Evolutionary conservation across 2,888 invertebrate species (phyloP).

Genomic region (Octodonta nipae): DNA sequence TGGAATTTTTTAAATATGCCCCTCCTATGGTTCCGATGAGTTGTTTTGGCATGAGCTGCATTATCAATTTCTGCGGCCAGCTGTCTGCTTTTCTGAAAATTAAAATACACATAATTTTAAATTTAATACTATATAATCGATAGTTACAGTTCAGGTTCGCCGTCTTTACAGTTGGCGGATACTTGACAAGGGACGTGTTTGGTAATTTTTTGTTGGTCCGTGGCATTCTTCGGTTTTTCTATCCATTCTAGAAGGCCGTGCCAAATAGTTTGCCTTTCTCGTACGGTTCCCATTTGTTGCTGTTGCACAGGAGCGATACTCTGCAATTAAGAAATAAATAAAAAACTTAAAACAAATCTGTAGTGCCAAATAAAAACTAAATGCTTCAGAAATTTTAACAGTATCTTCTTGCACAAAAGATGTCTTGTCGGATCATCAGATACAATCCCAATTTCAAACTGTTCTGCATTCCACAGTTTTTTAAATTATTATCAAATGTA

Average conservation of each 20-base stretch:
- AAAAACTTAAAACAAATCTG: background rate
- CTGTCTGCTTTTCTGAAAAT: slow-evolving; percentile 64
- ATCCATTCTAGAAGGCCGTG: slow-evolving; percentile 80
- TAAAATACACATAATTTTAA: too few relatives aligned
- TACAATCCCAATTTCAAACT: too few relatives aligned
- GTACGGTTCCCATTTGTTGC: slow-evolving; percentile 32
- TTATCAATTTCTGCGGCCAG: slow-evolving; percentile 83
- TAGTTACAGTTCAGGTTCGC: slow-evolving; percentile 67
- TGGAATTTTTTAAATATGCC: slow-evolving; percentile 77
- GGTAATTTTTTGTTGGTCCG: slow-evolving; percentile 62
- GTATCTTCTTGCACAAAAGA: too few relatives aligned
- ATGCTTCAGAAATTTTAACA: too few relatives aligned
- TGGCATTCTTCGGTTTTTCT: slow-evolving; percentile 70
- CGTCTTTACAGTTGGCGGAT: slow-evolving; percentile 57
- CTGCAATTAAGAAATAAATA: slow-evolving; percentile 12
- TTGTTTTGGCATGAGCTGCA: slow-evolving; percentile 90
- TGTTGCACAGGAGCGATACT: slow-evolving; percentile 20
- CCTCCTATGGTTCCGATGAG: slow-evolving; percentile 83
- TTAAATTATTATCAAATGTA: too few relatives aligned
- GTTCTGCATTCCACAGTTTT: too few relatives aligned
- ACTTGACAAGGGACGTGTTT: slow-evolving; percentile 68
- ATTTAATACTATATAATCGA: background rate
- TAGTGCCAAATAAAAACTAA: background rate
- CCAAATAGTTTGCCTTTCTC: slow-evolving; percentile 46
- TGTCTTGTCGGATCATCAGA: too few relatives aligned